Evolutionary conservation across 2,888 invertebrate genomes (phyloP).

Genomic region (Hipparchia semele): DNA sequence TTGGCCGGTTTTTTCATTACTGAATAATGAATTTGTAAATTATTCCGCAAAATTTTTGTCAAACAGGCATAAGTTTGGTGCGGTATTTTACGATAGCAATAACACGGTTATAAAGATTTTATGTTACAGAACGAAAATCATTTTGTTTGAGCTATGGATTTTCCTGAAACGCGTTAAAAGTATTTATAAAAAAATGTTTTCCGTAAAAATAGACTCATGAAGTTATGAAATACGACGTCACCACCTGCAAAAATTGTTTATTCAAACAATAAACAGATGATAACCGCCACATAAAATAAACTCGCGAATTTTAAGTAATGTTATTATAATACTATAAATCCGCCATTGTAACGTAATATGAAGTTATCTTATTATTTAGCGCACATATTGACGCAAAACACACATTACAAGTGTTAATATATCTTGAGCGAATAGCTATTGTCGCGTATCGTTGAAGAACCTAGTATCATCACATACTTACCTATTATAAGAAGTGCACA

Average conservation of each 20-base stretch:
- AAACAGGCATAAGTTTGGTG: too few relatives aligned
- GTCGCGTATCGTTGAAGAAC: constrained; percentile 21
- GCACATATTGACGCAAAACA: constrained; percentile 23
- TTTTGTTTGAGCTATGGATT: too few relatives aligned
- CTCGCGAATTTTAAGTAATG: constrained; percentile 2
- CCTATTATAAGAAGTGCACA: not conserved
- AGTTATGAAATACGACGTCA: not conserved
- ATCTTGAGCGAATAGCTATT: constrained; percentile 6
- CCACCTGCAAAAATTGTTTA: constrained; percentile 5
- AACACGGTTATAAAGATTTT: too few relatives aligned
- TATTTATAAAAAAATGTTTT: too few relatives aligned
- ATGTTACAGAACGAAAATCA: too few relatives aligned
- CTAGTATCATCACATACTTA: constrained; percentile 17
- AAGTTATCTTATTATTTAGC: constrained; percentile 36
- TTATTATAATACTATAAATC: constrained; percentile 21
- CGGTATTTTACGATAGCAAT: too few relatives aligned
- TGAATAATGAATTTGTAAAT: too few relatives aligned
- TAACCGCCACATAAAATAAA: not conserved
- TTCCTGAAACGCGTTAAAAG: too few relatives aligned
- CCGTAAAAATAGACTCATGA: too few relatives aligned
- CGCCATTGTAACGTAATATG: constrained; percentile 23
- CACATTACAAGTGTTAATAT: constrained; percentile 28
- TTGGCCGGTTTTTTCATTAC: too few relatives aligned
- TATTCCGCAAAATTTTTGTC: too few relatives aligned
- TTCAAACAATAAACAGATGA: constrained; percentile 12